A percentile compares a stretch with the other conserved stretches of the same genome.
Conservation (phyloP, 2,888 invertebrate species). For the Poecilus cupreus region DNA sequence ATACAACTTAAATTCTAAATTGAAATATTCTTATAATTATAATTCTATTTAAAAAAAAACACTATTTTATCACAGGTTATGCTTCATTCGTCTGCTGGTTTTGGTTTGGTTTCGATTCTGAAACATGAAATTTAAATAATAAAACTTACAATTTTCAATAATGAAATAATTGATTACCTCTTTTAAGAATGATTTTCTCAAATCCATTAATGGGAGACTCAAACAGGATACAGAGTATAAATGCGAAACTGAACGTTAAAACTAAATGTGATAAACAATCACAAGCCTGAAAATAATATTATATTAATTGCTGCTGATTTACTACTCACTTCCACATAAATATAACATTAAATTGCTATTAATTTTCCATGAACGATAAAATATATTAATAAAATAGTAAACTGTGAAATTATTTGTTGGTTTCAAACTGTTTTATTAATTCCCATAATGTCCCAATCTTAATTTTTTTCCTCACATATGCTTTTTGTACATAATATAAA, state of each 20-base stretch:
- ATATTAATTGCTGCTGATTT: background rate
- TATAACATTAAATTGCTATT: too few relatives aligned
- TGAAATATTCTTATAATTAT: too few relatives aligned
- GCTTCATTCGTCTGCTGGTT: background rate
- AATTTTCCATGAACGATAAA: too few relatives aligned
- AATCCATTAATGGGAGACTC: slow-evolving; percentile 84
- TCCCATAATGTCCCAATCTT: too few relatives aligned
- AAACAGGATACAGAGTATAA: slow-evolving; percentile 80
- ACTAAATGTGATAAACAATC: slow-evolving; percentile 77
- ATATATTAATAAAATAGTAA: too few relatives aligned
- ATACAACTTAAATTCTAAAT: too few relatives aligned
- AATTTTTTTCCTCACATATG: too few relatives aligned
- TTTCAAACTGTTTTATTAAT: too few relatives aligned
- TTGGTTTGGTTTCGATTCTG: slow-evolving; percentile 1
- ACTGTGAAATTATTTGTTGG: too few relatives aligned
- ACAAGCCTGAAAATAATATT: slow-evolving; percentile 73
- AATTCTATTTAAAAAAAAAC: too few relatives aligned
- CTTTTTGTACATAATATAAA: too few relatives aligned
- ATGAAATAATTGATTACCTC: slow-evolving; percentile 70
- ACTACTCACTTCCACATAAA: too few relatives aligned
- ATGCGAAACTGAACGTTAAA: slow-evolving; percentile 78
- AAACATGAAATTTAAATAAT: background rate
- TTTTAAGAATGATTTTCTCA: slow-evolving; percentile 79
- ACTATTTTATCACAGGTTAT: slow-evolving; percentile 36
- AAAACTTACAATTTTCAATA: background rate